These are phyloP conservation scores for Lysandra bellargus DNA, from an alignment of 2,888 invertebrate species.

Conservation along the genomic window DNA sequence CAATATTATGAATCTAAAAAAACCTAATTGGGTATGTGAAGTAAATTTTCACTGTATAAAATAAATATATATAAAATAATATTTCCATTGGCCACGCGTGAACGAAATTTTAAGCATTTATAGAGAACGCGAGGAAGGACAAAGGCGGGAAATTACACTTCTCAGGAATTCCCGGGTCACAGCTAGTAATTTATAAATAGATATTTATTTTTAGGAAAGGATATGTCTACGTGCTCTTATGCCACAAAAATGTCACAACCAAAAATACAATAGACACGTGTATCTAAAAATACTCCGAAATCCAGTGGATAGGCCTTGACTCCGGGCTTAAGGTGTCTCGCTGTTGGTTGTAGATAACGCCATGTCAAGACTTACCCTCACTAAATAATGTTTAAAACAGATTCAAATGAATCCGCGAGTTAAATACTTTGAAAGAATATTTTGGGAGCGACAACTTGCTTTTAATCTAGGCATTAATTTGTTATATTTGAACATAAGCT, in stretches of 20 bases:
- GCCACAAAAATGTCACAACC: background rate
- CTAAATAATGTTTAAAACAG: slow-evolving; percentile 1
- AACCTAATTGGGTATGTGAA: too few relatives aligned
- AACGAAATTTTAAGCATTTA: too few relatives aligned
- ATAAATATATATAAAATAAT: too few relatives aligned
- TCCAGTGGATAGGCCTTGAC: background rate
- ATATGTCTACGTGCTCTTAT: background rate
- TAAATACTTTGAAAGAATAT: background rate
- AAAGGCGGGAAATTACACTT: too few relatives aligned
- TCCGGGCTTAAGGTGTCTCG: background rate
- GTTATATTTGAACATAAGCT: too few relatives aligned
- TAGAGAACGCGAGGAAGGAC: too few relatives aligned
- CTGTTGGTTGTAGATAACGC: background rate
- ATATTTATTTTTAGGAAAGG: background rate
- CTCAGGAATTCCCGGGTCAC: too few relatives aligned
- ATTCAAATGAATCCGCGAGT: background rate
- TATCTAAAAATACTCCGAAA: background rate
- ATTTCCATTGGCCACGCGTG: too few relatives aligned
- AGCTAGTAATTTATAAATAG: background rate
- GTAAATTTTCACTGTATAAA: too few relatives aligned
- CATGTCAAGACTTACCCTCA: background rate
- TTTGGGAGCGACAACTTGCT: background rate
- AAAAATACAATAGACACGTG: background rate
- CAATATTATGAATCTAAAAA: background rate
- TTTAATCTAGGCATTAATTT: background rate